These are phyloP conservation scores for Aphis gossypii DNA, from an alignment of 1,140 invertebrate genomes.

Conservation along the genomic window DNA sequence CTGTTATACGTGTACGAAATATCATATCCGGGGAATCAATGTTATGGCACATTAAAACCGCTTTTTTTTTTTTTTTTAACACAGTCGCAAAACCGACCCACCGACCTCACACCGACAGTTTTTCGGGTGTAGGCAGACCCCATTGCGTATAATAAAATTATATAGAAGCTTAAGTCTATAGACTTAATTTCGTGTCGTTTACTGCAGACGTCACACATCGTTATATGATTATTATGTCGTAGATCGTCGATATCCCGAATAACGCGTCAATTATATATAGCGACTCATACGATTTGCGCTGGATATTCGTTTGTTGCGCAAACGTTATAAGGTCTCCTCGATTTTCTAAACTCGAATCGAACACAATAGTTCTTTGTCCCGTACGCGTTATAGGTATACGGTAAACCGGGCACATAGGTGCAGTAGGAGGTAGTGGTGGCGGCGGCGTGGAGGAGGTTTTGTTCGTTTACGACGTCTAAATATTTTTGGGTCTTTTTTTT, in stretches of 20 bases:
- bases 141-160: no score
- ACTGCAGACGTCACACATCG: background rate
- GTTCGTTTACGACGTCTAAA: slow-evolving; percentile 2
- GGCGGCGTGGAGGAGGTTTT: background rate
- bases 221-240: background rate
- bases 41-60: background rate
- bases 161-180: no score
- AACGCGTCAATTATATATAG: background rate
- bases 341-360: slow-evolving; percentile 9
- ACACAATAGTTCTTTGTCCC: slow-evolving; percentile 4
- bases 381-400: background rate
- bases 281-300: background rate
- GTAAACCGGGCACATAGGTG: background rate
- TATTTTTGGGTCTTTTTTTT: background rate
- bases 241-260: background rate
- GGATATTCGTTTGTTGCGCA: background rate
- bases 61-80: background rate
- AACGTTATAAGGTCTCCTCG: background rate
- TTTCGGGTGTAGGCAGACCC: background rate
- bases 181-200: no score
- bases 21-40: background rate
- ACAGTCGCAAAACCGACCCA: background rate
- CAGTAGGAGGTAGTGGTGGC: background rate
- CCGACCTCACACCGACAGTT: background rate
- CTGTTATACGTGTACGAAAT: background rate